phyloP scores from a whole-genome alignment of 2,797 vertebrate species.

The Enoplosus armatus region DNA sequence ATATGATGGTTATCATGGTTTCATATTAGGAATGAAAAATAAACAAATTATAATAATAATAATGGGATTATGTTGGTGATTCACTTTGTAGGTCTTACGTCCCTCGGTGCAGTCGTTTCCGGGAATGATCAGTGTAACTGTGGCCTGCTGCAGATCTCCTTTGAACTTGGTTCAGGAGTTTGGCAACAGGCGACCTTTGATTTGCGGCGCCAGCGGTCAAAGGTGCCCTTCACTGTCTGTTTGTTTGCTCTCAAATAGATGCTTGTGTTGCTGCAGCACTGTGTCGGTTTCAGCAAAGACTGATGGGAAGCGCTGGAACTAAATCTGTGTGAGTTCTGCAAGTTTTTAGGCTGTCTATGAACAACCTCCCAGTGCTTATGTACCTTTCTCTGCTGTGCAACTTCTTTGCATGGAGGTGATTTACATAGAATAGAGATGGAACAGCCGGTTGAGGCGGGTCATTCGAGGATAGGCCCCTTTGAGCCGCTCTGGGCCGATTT shows the following conservation, averaged over 20 bases:
- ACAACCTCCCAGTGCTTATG: neutral
- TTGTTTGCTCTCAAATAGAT: constrained; percentile 78
- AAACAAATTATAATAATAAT: no score
- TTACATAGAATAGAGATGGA: constrained; percentile 68
- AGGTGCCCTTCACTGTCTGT: constrained; percentile 76
- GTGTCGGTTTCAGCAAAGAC: constrained; percentile 20
- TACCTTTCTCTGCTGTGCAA: constrained; percentile 20
- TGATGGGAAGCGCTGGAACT: constrained; percentile 20
- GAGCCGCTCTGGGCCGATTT: constrained; percentile 57
- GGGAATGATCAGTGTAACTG: constrained; percentile 45
- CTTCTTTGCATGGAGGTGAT: constrained; percentile 57
- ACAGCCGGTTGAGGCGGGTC: constrained; percentile 60
- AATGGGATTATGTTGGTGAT: neutral
- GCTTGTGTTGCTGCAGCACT: constrained; percentile 34
- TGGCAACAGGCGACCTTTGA: constrained; percentile 84
- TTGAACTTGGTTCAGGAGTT: constrained; percentile 79
- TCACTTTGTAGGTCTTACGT: constrained; percentile 11
- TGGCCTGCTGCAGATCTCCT: constrained; percentile 58
- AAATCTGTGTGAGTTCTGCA: constrained; percentile 1
- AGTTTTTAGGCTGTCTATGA: neutral
- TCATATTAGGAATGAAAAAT: neutral
- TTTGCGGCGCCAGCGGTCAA: constrained; percentile 76
- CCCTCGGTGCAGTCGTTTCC: constrained; percentile 42
- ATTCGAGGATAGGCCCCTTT: constrained; percentile 66
- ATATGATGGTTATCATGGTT: neutral